A percentile compares a stretch with the other conserved stretches of the same genome.
phyloP scores from a whole-genome alignment of 2,888 invertebrate species.

The Chalcosyrphus nemorum region DNA sequence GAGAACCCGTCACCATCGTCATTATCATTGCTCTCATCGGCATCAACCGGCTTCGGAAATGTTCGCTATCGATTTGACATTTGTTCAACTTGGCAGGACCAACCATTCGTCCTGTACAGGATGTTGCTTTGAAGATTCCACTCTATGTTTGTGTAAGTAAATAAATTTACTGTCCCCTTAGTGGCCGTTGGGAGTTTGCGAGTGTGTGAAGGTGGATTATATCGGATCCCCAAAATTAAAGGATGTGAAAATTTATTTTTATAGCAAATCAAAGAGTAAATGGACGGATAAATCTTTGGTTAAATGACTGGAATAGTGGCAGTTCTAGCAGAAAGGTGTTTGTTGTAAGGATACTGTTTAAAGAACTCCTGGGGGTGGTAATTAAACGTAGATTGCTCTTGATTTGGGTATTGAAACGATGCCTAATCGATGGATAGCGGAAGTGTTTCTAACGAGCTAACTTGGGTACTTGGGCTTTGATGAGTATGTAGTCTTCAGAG shows the following conservation, averaged over 20 bases:
- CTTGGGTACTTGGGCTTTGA: neutral
- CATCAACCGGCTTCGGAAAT: slow-evolving; percentile 36
- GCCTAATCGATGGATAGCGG: slow-evolving; percentile 13
- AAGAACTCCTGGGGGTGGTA: slow-evolving; percentile 1
- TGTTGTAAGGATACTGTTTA: neutral
- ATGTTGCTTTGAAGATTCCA: slow-evolving; percentile 34
- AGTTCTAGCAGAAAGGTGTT: neutral
- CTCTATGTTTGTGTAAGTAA: slow-evolving; percentile 40
- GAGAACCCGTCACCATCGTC: slow-evolving; percentile 50
- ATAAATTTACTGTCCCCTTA: slow-evolving; percentile 34
- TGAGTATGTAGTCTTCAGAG: too few relatives aligned
- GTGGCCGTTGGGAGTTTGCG: neutral
- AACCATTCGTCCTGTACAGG: slow-evolving; percentile 8
- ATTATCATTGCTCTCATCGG: slow-evolving; percentile 36
- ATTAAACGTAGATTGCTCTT: neutral
- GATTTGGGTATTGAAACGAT: neutral
- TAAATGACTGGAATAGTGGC: neutral
- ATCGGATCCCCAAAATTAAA: slow-evolving; percentile 26
- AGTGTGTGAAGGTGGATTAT: slow-evolving; percentile 29
- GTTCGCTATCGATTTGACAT: slow-evolving; percentile 66
- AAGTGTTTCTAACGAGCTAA: neutral
- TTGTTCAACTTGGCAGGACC: slow-evolving; percentile 61
- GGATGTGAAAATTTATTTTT: slow-evolving; percentile 60
- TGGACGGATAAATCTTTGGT: slow-evolving; percentile 3
- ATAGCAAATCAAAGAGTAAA: slow-evolving; percentile 23